phyloP scores from a whole-genome alignment of 2,888 invertebrate genomes.

The Acleris holmiana region DNA sequence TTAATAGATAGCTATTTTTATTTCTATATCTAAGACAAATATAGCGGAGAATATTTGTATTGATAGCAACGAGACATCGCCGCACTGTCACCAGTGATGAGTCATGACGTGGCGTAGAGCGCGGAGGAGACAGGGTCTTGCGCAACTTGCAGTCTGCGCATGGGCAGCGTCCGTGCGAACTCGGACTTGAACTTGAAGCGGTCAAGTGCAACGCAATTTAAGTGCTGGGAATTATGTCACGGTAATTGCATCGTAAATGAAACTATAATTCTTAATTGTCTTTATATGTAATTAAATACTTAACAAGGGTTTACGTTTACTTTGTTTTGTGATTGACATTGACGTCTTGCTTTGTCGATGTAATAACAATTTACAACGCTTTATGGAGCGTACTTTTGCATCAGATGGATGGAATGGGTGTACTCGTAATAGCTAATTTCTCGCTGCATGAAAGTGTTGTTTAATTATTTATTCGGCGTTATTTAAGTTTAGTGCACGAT shows the following conservation, averaged over 20 bases:
- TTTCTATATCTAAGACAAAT: conserved; percentile 46
- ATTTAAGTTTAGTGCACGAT: no score
- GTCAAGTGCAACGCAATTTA: conserved; percentile 66
- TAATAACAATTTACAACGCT: not conserved
- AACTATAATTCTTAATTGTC: not conserved
- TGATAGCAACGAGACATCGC: conserved; percentile 70
- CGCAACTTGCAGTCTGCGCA: conserved; percentile 51
- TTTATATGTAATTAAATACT: not conserved
- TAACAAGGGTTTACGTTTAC: not conserved
- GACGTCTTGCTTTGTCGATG: not conserved
- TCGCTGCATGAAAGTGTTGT: no score
- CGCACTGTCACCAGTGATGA: conserved; percentile 70
- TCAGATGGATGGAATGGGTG: no score
- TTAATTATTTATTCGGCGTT: no score
- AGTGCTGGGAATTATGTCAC: conserved; percentile 20
- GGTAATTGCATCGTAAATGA: not conserved
- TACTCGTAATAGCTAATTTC: no score
- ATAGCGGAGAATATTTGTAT: conserved; percentile 59
- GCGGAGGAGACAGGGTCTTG: conserved; percentile 51
- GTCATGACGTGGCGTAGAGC: conserved; percentile 52
- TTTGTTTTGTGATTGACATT: conserved; percentile 1
- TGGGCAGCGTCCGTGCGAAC: conserved; percentile 48
- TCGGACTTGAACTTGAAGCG: conserved; percentile 73
- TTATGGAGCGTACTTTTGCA: no score
- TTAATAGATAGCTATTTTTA: conserved; percentile 46